A percentile compares a stretch with the other conserved stretches of the same genome.
Conservation (phyloP, 1,140 invertebrate species). For the Periplaneta americana region DNA sequence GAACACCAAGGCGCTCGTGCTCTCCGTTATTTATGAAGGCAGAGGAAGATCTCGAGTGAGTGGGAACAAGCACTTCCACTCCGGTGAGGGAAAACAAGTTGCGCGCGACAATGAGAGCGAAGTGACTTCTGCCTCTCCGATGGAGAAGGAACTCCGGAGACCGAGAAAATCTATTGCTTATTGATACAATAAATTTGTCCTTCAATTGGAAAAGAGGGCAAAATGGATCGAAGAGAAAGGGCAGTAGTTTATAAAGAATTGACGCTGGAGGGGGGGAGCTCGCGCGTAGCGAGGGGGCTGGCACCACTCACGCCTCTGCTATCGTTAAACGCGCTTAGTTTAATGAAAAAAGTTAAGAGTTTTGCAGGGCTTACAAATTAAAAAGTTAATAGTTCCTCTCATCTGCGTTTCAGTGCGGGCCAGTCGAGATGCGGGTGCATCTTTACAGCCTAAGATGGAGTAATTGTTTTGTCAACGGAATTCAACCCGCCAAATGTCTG, state of each 20-base stretch:
- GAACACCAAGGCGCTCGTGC: neutral
- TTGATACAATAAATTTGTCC: neutral
- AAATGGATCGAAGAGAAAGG: neutral
- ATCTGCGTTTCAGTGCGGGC: too few relatives aligned
- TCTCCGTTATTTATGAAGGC: neutral
- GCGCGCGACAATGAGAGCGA: neutral
- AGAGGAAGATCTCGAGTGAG: neutral
- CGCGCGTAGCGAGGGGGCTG: too few relatives aligned
- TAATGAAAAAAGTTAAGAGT: neutral
- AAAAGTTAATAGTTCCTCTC: neutral
- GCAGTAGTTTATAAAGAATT: neutral
- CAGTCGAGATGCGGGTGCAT: too few relatives aligned
- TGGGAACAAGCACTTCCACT: neutral
- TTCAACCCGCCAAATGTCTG: too few relatives aligned
- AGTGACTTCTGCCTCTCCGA: neutral
- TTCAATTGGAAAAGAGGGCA: neutral
- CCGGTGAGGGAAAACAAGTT: neutral
- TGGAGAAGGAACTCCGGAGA: neutral
- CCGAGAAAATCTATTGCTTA: neutral
- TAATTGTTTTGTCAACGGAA: too few relatives aligned
- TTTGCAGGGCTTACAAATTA: neutral
- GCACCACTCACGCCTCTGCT: neutral
- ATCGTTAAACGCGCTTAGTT: neutral
- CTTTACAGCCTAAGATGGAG: too few relatives aligned
- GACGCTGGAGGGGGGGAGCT: neutral